Evolutionary conservation across 1,140 invertebrate species (phyloP).

Genomic region (Diorhabda carinulata): DNA sequence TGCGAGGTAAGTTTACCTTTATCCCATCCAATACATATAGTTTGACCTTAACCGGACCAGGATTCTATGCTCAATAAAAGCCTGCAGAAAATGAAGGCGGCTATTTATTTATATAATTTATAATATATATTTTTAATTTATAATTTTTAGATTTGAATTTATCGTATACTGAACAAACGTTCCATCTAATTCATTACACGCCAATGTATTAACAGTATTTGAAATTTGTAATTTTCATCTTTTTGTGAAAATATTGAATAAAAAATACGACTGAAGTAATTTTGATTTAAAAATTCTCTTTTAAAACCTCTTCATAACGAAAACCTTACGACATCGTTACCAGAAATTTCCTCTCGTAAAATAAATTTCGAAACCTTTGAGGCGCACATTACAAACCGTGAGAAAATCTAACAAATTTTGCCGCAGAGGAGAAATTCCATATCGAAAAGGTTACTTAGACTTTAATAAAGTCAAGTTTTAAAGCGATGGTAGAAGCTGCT

Average conservation of each 20-base stretch:
- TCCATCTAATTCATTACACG: no score
- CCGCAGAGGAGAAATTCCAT: neutral
- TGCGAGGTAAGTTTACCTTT: no score
- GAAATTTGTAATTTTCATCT: no score
- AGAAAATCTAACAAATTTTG: constrained; percentile 9
- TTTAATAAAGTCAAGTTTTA: constrained; percentile 15
- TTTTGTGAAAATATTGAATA: neutral
- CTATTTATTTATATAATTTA: no score
- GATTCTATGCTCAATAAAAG: no score
- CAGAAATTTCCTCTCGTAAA: constrained; percentile 4
- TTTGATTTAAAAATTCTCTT: neutral
- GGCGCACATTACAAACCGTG: neutral
- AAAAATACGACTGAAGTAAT: neutral
- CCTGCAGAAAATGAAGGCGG: no score
- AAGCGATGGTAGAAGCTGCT: constrained; percentile 10
- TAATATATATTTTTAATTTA: no score
- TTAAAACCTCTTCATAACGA: neutral
- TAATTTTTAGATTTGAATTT: no score
- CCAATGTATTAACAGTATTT: no score
- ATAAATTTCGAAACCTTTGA: constrained; percentile 5
- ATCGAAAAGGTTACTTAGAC: constrained; percentile 12
- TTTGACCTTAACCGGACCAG: no score
- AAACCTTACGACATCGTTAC: neutral
- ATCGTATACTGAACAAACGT: no score
- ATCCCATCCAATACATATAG: no score